Conservation (phyloP, 1,140 invertebrate genomes). For the Formica selysi region DNA sequence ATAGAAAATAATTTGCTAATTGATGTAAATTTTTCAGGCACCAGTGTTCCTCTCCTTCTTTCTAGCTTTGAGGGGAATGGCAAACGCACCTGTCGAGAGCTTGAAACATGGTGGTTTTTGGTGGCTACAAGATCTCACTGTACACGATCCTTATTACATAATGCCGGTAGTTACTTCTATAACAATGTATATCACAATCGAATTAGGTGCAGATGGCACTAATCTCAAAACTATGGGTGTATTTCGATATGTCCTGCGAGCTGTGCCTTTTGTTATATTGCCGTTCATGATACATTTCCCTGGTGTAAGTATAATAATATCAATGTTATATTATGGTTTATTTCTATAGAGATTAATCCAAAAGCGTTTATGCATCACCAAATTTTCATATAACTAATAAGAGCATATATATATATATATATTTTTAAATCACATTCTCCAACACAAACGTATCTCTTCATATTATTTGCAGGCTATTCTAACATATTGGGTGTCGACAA, state of each 20-base stretch:
- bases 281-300: slow-evolving; percentile 96
- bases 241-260: slow-evolving; percentile 92
- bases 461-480: slow-evolving; percentile 90
- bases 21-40: slow-evolving; percentile 85
- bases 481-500: slow-evolving; percentile 96
- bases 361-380: neutral
- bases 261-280: slow-evolving; percentile 93
- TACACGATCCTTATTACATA: slow-evolving; percentile 95
- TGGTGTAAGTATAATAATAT: slow-evolving; percentile 88
- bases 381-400: neutral
- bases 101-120: slow-evolving; percentile 95
- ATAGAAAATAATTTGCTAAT: slow-evolving; percentile 18
- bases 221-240: slow-evolving; percentile 88
- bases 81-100: slow-evolving; percentile 94
- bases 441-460: neutral
- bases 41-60: slow-evolving; percentile 97
- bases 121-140: slow-evolving; percentile 97
- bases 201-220: slow-evolving; percentile 93
- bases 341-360: neutral
- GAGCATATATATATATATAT: neutral
- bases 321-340: neutral
- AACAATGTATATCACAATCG: slow-evolving; percentile 93
- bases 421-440: neutral
- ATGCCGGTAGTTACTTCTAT: slow-evolving; percentile 94
- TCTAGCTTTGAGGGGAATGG: slow-evolving; percentile 93